Evolutionary conservation across 2,797 vertebrate genomes (phyloP).

Genomic region (Bryconaethiops microstoma): DNA sequence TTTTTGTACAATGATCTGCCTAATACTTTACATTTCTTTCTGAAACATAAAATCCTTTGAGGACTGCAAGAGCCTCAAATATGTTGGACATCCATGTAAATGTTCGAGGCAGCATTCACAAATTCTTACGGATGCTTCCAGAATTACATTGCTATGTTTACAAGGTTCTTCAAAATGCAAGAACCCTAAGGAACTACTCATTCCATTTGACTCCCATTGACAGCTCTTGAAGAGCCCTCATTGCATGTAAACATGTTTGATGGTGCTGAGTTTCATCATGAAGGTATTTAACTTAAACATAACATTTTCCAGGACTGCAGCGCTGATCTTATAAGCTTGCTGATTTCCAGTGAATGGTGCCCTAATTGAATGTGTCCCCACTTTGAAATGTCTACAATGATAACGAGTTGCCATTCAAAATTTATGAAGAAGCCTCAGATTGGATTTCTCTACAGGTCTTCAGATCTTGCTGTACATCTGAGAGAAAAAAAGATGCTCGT

Average conservation of each 20-base stretch:
- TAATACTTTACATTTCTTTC: no score
- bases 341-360: slow-evolving; percentile 31
- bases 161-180: not conserved
- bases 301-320: not conserved
- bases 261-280: not conserved
- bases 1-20: no score
- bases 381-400: slow-evolving; percentile 22
- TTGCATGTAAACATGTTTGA: slow-evolving; percentile 3
- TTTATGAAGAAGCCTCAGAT: slow-evolving; percentile 2
- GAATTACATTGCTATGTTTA: not conserved
- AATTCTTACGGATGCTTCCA: not conserved
- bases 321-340: not conserved
- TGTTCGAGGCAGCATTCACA: no score
- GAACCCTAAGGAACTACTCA: slow-evolving; percentile 7
- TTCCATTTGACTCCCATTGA: not conserved
- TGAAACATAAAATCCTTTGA: no score
- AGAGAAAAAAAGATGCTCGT: not conserved
- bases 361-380: slow-evolving; percentile 42
- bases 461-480: not conserved
- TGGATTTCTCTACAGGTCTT: slow-evolving; percentile 12
- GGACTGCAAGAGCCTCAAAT: no score
- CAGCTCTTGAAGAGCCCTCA: not conserved
- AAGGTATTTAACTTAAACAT: slow-evolving; percentile 9
- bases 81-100: no score
- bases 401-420: slow-evolving; percentile 6